Evolutionary conservation across 2,113 vertebrate species (phyloP).

Genomic region (Thryonomys swinderianus): DNA sequence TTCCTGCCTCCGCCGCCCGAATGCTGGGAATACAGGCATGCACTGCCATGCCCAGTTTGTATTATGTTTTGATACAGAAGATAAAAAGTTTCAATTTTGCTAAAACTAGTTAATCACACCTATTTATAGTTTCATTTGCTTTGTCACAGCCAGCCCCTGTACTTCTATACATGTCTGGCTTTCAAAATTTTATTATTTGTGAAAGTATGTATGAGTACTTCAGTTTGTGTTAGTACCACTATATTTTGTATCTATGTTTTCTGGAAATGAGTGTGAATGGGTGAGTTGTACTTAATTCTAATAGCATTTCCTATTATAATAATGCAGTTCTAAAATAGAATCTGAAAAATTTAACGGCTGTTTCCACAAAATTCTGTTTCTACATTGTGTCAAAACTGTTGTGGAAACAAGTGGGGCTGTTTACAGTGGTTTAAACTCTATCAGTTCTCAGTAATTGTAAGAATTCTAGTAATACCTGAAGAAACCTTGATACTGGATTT

Average conservation of each 20-base stretch:
- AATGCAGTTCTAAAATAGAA: conserved; percentile 15
- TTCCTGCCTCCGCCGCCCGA: too few species aligned
- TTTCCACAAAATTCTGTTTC: conserved; percentile 58
- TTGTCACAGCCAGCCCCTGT: neutral
- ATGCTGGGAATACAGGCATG: too few species aligned
- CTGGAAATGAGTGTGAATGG: neutral
- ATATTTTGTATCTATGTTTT: conserved; percentile 44
- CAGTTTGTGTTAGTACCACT: conserved; percentile 15
- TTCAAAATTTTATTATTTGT: conserved; percentile 34
- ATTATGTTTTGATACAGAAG: conserved; percentile 32
- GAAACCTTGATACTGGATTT: conserved; percentile 79
- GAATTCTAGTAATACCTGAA: conserved; percentile 77
- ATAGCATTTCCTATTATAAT: conserved; percentile 14
- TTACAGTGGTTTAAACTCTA: conserved; percentile 70
- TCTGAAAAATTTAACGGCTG: conserved; percentile 28
- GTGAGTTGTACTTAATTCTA: conserved; percentile 35
- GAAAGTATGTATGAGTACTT: conserved; percentile 40
- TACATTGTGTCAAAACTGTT: conserved; percentile 33
- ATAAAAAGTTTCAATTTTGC: conserved; percentile 5
- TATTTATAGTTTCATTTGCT: neutral
- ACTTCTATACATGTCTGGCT: neutral
- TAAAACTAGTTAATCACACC: neutral
- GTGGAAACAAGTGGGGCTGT: conserved; percentile 47
- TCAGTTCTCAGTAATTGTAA: conserved; percentile 82
- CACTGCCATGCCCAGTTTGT: too few species aligned